phyloP scores from a whole-genome alignment of 1,140 invertebrate genomes.

The Linepithema humile region DNA sequence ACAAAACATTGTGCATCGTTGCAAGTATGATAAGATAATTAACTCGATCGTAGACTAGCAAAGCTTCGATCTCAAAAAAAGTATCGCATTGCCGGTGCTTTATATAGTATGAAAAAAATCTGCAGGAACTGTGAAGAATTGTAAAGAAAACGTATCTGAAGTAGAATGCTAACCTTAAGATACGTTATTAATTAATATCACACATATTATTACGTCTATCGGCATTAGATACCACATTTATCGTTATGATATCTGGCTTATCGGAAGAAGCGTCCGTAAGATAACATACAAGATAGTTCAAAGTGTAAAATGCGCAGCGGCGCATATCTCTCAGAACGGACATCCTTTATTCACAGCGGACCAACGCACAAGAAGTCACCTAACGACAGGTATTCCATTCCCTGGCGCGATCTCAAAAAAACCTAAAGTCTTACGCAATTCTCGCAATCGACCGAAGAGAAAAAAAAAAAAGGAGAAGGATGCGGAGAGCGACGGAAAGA shows the following conservation, averaged over 20 bases:
- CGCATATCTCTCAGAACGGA: slow-evolving; percentile 11
- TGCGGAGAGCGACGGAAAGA: background rate
- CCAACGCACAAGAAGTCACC: slow-evolving; percentile 6
- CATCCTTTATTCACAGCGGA: background rate
- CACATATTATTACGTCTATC: background rate
- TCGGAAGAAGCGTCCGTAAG: slow-evolving; percentile 7
- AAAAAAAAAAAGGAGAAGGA: background rate
- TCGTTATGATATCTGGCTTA: slow-evolving; percentile 44
- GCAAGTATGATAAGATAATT: slow-evolving; percentile 35
- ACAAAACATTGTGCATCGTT: background rate
- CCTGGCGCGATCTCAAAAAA: background rate
- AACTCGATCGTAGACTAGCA: background rate
- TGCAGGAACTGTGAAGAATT: background rate
- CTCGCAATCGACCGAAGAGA: background rate
- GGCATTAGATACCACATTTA: no score
- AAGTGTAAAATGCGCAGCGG: background rate
- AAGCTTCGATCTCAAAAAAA: background rate
- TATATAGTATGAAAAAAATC: background rate
- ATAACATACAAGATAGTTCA: slow-evolving; percentile 33
- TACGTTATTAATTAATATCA: slow-evolving; percentile 2
- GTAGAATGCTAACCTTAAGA: background rate
- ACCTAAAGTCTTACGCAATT: slow-evolving; percentile 33
- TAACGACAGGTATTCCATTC: slow-evolving; percentile 14
- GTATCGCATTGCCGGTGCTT: no score
- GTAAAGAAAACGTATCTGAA: background rate